phyloP scores from a whole-genome alignment of 2,113 vertebrate species.

The Mormyrus iriodes region DNA sequence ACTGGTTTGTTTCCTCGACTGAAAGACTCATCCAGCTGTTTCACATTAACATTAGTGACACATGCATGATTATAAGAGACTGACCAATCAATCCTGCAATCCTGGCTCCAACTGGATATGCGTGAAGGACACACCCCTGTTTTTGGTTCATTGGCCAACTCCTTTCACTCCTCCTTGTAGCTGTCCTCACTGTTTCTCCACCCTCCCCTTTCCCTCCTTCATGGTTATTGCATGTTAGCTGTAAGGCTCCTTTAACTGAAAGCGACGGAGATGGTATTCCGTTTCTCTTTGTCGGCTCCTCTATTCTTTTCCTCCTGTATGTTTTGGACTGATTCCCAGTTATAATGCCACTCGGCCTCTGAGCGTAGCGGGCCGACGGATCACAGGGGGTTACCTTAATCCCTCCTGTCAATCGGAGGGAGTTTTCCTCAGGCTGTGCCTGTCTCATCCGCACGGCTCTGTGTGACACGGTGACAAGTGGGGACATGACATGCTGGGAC shows the following conservation, averaged over 20 bases:
- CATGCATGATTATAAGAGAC: neutral
- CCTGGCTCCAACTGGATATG: neutral
- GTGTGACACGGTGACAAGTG: neutral
- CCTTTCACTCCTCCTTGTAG: neutral
- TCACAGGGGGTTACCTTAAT: slow-evolving; percentile 4
- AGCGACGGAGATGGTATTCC: neutral
- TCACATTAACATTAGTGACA: neutral
- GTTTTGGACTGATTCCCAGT: neutral
- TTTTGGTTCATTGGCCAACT: neutral
- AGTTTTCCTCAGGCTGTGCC: neutral
- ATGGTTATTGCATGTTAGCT: neutral
- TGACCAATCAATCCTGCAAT: neutral
- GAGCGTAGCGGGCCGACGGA: neutral
- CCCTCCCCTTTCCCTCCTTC: neutral
- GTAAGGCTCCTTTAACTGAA: neutral
- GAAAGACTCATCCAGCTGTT: neutral
- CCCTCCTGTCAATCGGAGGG: neutral
- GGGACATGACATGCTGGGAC: neutral
- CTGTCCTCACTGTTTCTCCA: neutral
- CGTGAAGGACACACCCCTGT: neutral
- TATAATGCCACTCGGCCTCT: neutral
- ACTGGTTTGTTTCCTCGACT: neutral
- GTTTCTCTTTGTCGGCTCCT: neutral
- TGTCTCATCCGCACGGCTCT: neutral
- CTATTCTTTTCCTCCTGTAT: neutral